These are phyloP conservation scores for Phoxinus dragarum DNA, from an alignment of 2,797 vertebrate species.

Conservation along the genomic window DNA sequence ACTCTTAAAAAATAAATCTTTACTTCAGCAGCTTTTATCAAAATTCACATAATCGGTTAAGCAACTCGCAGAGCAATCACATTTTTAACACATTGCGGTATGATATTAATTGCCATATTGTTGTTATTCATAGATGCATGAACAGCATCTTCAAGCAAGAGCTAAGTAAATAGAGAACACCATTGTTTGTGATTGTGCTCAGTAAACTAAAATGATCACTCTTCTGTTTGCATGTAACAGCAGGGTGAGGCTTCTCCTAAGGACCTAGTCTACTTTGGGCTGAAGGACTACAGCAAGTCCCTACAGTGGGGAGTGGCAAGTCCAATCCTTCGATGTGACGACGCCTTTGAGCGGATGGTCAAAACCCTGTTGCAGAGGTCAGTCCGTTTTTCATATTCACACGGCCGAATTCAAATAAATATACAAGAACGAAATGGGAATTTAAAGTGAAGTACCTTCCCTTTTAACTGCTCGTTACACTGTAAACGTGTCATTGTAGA, in stretches of 20 bases:
- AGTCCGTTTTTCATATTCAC: conserved; percentile 43
- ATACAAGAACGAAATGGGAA: background rate
- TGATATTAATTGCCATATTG: background rate
- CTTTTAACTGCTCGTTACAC: background rate
- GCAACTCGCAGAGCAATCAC: background rate
- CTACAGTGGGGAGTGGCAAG: conserved; percentile 96
- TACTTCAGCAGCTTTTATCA: background rate
- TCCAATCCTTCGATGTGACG: conserved; percentile 93
- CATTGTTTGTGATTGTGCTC: background rate
- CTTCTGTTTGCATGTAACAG: conserved; percentile 40
- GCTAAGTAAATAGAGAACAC: background rate
- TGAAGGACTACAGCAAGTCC: conserved; percentile 93
- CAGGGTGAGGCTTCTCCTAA: conserved; percentile 83
- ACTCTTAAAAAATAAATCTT: background rate
- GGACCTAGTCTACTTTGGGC: conserved; percentile 91
- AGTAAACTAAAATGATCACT: background rate
- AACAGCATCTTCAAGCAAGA: background rate
- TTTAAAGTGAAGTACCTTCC: background rate
- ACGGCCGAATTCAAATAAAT: background rate
- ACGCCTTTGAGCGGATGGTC: conserved; percentile 98
- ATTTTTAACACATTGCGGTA: background rate
- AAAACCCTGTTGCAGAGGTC: conserved; percentile 93
- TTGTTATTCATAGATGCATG: background rate
- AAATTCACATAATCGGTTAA: background rate
- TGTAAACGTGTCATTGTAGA: background rate